These are phyloP conservation scores for Lasioglossum lativentre DNA, from an alignment of 2,888 invertebrate species.

Conservation along the genomic window DNA sequence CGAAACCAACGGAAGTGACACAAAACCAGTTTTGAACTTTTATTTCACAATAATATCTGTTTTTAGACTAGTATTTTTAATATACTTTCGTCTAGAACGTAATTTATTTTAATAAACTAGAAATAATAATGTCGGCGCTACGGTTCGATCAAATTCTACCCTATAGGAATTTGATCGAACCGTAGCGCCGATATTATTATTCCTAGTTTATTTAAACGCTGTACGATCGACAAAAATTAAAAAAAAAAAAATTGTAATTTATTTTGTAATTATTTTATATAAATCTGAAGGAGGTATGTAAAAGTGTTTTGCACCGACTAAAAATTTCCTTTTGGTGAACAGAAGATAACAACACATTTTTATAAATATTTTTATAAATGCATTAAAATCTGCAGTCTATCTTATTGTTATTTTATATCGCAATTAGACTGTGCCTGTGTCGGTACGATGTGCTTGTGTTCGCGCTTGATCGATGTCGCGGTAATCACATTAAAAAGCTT, in stretches of 20 bases:
- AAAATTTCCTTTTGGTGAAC: neutral
- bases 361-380: neutral
- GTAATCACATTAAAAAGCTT: neutral
- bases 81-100: neutral
- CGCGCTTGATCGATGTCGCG: neutral
- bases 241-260: too few species aligned
- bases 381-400: neutral
- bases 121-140: too few species aligned
- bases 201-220: too few species aligned
- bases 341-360: neutral
- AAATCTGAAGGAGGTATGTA: neutral
- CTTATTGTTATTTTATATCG: neutral
- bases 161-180: too few species aligned
- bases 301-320: neutral
- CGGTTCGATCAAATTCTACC: too few species aligned
- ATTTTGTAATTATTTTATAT: too few species aligned
- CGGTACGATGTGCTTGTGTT: too few species aligned
- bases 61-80: neutral
- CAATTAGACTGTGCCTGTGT: too few species aligned
- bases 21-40: neutral
- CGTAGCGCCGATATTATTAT: too few species aligned
- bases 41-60: neutral
- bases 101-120: too few species aligned
- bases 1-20: neutral
- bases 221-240: too few species aligned